A percentile compares a stretch with the other conserved stretches of the same genome.
Conservation (phyloP, 2,797 vertebrate genomes). For the Anisognathus igniventris region DNA sequence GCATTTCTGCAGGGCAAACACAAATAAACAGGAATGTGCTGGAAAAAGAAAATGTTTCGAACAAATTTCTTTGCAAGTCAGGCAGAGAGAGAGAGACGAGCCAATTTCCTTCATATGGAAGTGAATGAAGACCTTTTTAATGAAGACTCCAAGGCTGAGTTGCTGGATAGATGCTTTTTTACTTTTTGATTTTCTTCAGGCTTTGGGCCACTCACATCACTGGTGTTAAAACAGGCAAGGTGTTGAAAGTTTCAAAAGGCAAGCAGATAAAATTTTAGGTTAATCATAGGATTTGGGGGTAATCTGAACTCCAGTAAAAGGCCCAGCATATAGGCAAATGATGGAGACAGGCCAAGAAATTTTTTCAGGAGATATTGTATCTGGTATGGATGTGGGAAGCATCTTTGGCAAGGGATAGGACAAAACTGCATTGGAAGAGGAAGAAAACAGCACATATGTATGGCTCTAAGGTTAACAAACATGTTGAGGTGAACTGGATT, state of each 20-base stretch:
- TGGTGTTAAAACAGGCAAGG: not conserved
- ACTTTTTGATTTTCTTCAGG: conserved; percentile 13
- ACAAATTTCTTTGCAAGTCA: conserved; percentile 75
- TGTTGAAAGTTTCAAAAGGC: not conserved
- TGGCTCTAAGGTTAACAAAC: not conserved
- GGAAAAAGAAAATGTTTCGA: conserved; percentile 55
- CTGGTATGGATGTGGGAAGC: not conserved
- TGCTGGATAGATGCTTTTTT: not conserved
- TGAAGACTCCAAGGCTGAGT: not conserved
- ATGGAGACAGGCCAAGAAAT: not conserved
- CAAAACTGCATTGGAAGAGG: not conserved
- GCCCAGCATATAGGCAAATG: not conserved
- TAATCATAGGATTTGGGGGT: not conserved
- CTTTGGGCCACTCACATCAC: not conserved
- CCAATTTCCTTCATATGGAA: conserved; percentile 34
- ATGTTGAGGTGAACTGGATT: conserved; percentile 47
- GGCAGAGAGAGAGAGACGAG: conserved; percentile 74
- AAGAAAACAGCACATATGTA: not conserved
- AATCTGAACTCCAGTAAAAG: not conserved
- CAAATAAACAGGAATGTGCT: conserved; percentile 73
- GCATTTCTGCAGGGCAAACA: conserved; percentile 78
- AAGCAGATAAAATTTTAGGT: not conserved
- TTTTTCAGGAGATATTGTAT: not conserved
- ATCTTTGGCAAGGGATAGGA: not conserved
- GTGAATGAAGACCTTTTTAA: conserved; percentile 50